A percentile compares a stretch with the other conserved stretches of the same genome.
These are phyloP conservation scores for Channa argus DNA, from an alignment of 2,113 vertebrate species.

Conservation along the genomic window DNA sequence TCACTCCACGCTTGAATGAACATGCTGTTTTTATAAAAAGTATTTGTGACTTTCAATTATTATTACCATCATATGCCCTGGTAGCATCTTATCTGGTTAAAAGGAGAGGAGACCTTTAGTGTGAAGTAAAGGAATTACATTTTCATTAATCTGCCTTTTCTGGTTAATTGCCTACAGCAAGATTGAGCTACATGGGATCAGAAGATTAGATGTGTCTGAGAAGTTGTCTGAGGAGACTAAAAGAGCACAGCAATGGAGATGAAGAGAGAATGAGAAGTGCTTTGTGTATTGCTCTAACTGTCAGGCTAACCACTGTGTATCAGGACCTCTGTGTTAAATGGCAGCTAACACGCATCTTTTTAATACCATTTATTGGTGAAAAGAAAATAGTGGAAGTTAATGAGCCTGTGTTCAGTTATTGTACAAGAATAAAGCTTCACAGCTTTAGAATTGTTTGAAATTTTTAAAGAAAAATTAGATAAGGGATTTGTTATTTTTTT, in stretches of 20 bases:
- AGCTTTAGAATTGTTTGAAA: too few species aligned
- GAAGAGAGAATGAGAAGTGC: not conserved
- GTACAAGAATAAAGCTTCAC: too few species aligned
- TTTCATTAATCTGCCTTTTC: slow-evolving; percentile 67
- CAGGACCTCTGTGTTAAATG: not conserved
- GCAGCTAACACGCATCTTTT: not conserved
- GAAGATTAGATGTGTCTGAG: slow-evolving; percentile 65
- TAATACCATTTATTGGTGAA: not conserved
- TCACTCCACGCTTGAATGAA: too few species aligned
- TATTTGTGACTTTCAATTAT: slow-evolving; percentile 44
- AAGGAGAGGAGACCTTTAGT: slow-evolving; percentile 51
- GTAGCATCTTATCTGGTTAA: slow-evolving; percentile 32
- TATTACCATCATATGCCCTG: slow-evolving; percentile 13
- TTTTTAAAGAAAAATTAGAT: too few species aligned
- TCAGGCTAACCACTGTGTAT: not conserved
- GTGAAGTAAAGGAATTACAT: slow-evolving; percentile 70
- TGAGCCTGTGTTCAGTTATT: not conserved
- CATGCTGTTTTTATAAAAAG: slow-evolving; percentile 5
- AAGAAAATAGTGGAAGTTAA: slow-evolving; percentile 10
- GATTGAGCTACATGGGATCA: slow-evolving; percentile 57
- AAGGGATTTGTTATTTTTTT: not conserved
- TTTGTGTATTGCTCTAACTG: not conserved
- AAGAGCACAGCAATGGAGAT: slow-evolving; percentile 5
- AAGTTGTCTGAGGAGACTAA: slow-evolving; percentile 29
- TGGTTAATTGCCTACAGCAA: slow-evolving; percentile 57